Percentiles rank a stretch among this genome's conserved stretches.
phyloP scores from a whole-genome alignment of 2,797 vertebrate species.

The Alauda arvensis region DNA sequence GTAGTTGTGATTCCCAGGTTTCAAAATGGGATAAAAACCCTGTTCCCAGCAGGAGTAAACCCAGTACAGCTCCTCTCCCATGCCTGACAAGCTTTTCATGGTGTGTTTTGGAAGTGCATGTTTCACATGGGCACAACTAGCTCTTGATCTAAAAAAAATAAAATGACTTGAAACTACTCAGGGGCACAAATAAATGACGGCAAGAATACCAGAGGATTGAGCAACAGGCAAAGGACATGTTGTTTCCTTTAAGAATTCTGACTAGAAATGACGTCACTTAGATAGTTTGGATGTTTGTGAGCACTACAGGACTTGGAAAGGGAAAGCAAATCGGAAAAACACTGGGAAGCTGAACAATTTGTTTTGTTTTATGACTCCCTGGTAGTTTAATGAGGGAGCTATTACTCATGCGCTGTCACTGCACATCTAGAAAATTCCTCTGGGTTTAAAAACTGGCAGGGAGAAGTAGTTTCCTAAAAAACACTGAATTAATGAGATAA shows the following conservation, averaged over 20 bases:
- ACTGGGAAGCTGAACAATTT: conserved; percentile 60
- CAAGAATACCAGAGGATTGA: conserved; percentile 38
- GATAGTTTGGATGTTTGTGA: conserved; percentile 57
- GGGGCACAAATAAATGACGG: not conserved
- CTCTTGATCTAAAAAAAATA: conserved; percentile 9
- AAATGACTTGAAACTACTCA: not conserved
- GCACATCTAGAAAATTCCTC: conserved; percentile 33
- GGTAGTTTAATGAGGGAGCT: conserved; percentile 29
- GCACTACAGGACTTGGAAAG: conserved; percentile 34
- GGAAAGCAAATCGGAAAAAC: conserved; percentile 35
- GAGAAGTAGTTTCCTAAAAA: conserved; percentile 26
- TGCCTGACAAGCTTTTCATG: not conserved
- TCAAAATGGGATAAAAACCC: not conserved
- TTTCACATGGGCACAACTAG: not conserved
- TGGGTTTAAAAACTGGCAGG: conserved; percentile 10
- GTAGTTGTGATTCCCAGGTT: not conserved
- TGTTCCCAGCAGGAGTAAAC: not conserved
- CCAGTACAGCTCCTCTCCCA: not conserved
- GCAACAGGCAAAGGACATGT: conserved; percentile 49
- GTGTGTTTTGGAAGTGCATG: not conserved
- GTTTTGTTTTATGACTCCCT: conserved; percentile 62
- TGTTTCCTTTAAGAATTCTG: conserved; percentile 54
- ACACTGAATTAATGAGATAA: conserved; percentile 27
- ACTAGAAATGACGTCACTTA: conserved; percentile 46
- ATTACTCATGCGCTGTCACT: conserved; percentile 32